Base-by-base conservation (phyloP, 2,888 invertebrate species). In the Cerastoderma edule region DNA sequence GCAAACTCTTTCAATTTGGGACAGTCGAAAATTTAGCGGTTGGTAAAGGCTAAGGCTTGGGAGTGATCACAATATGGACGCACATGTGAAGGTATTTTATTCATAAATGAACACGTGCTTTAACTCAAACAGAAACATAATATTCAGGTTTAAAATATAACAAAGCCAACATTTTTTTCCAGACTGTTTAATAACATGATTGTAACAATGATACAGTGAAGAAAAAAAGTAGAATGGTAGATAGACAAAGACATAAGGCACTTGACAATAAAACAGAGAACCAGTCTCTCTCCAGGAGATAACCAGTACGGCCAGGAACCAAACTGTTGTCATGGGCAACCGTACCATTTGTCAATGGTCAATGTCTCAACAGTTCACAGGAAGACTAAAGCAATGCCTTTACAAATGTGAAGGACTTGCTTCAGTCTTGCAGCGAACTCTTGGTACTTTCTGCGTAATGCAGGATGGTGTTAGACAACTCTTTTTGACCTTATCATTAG, bases 131-230 rank as follows among this genome's bases (percentile, higher is more conserved):
- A 39, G 16, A 39, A 39, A 8, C 8, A 39, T 39, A 16, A 39
- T 39, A 39, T 8, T 10, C 39, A 13, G n/a, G 53, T 53, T 16
- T 8, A 22, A 27, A 56, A 28, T 27, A 16, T 10, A 44, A 64
- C 27, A 30, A 56, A 32, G 16, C 22, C 28, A 56, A 1, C 1
- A 35, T 50, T 64, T 78, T 80, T 80, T 80, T 66, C 73, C 72
- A 80, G 81, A 81, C 81, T 75, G 75, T 81, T 78, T 81, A 81
- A 78, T 81, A 72, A 75, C 77, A 81, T 81, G 81, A 78, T 71
- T 60, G 67, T 78, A 81, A 81, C 81, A 78, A 81, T 78, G 81
- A 78, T 78, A 81, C 75, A 81, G 75, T 78, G 72, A 75, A 71
- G 71, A 48, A 73, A n/a, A 72, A 67, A 64, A 72, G 70, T 48